Percentiles rank a stretch among this genome's conserved stretches.
These are phyloP conservation scores for Theonella swinhoei DNA, from an alignment of 37 sponge, comb jelly and placozoan genomes.

Conservation along the genomic window DNA sequence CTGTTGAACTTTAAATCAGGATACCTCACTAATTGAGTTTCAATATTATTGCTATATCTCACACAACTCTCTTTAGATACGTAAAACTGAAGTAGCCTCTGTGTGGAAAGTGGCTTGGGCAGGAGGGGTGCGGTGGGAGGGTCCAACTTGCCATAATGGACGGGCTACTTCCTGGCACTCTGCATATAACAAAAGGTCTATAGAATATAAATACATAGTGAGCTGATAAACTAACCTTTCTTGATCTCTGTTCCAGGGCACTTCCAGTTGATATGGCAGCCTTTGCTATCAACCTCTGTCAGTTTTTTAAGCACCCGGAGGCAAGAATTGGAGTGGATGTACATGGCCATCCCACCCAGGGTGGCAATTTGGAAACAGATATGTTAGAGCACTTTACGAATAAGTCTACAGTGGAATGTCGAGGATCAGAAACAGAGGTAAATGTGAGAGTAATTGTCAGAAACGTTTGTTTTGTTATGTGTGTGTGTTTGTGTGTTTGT, in stretches of 20 bases:
- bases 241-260: too few relatives aligned
- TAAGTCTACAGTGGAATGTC: constrained; percentile 49
- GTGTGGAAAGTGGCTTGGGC: background rate
- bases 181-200: background rate
- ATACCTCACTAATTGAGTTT: too few relatives aligned
- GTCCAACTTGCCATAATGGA: background rate
- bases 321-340: background rate
- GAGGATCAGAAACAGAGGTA: constrained; percentile 49
- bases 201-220: background rate
- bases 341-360: background rate
- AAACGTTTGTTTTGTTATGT: too few relatives aligned
- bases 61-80: background rate
- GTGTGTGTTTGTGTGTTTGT: too few relatives aligned
- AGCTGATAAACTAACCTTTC: too few relatives aligned
- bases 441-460: too few relatives aligned
- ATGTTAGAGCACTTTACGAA: constrained; percentile 33
- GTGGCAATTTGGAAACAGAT: constrained; percentile 65
- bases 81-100: background rate
- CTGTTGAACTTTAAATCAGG: too few relatives aligned
- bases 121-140: background rate
- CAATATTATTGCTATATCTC: too few relatives aligned
- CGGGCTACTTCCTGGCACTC: background rate
- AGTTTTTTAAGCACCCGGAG: background rate
- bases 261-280: constrained; percentile 45
- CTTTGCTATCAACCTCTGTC: constrained; percentile 18